Evolutionary conservation across 1,140 invertebrate species (phyloP).

Genomic region (Pissodes strobi): DNA sequence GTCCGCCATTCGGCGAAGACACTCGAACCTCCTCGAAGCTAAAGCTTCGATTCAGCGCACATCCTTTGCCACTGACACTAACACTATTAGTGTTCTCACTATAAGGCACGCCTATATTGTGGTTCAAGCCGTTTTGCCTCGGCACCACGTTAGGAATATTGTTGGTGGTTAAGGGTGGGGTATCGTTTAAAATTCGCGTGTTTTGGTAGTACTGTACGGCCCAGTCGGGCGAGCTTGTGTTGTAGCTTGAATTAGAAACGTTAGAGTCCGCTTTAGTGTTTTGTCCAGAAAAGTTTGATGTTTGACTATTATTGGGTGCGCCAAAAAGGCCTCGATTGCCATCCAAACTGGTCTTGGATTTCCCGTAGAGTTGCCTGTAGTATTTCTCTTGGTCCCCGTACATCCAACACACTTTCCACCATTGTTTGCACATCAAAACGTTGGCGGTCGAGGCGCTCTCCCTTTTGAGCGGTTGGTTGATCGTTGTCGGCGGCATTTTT

Average conservation of each 20-base stretch:
- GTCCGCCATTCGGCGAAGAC: conserved; percentile 19
- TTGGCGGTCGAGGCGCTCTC: conserved; percentile 59
- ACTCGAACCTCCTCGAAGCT: conserved; percentile 37
- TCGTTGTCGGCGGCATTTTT: conserved; percentile 34
- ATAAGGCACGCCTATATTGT: conserved; percentile 3
- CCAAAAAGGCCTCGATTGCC: not conserved
- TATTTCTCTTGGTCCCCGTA: conserved; percentile 83
- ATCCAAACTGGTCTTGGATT: conserved; percentile 52
- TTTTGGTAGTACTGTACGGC: conserved; percentile 20
- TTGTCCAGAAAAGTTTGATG: not conserved
- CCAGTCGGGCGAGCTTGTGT: conserved; percentile 9
- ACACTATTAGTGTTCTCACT: no score
- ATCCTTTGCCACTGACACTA: conserved; percentile 5
- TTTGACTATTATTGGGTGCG: not conserved
- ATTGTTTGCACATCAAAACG: conserved; percentile 81
- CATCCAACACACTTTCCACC: conserved; percentile 87
- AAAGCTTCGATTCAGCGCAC: conserved; percentile 29
- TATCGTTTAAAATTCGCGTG: conserved; percentile 12
- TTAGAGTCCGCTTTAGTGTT: not conserved
- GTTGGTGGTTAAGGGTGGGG: not conserved
- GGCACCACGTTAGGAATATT: not conserved
- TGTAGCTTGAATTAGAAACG: not conserved
- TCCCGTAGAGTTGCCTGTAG: conserved; percentile 77
- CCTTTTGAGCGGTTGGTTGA: conserved; percentile 41
- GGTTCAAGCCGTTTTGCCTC: no score